Evolutionary conservation across 2,797 vertebrate genomes (phyloP).

Genomic region (Myripristis jacobus): DNA sequence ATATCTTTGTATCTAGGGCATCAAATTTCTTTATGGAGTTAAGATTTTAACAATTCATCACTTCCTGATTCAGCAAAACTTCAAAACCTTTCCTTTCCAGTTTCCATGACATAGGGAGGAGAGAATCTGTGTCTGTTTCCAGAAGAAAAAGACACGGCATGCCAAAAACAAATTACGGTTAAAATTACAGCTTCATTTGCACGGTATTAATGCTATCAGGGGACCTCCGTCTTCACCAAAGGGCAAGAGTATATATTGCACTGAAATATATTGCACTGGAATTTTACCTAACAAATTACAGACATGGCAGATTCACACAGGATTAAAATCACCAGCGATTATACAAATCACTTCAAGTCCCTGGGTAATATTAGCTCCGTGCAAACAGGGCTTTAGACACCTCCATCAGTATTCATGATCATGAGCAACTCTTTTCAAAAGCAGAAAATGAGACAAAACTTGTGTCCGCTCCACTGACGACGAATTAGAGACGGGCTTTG

Average conservation of each 20-base stretch:
- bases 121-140: not conserved
- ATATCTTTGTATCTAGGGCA: no score
- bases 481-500: constrained; percentile 57
- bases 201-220: constrained; percentile 29
- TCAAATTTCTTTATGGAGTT: no score
- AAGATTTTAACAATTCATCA: no score
- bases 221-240: constrained; percentile 28
- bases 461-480: constrained; percentile 37
- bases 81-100: not conserved
- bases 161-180: not conserved
- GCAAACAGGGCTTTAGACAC: constrained; percentile 58
- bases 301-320: constrained; percentile 16
- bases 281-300: constrained; percentile 31
- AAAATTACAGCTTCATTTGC: constrained; percentile 18
- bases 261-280: no score
- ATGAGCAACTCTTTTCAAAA: constrained; percentile 54
- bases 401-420: constrained; percentile 76
- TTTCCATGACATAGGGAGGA: not conserved
- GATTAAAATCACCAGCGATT: constrained; percentile 59
- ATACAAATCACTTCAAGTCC: constrained; percentile 56
- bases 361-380: constrained; percentile 48
- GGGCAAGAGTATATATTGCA: constrained; percentile 30
- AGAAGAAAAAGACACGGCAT: not conserved
- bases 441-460: constrained; percentile 62
- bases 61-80: no score